phyloP scores from a whole-genome alignment of 2,113 vertebrate genomes.

The Formicarius rufipectus region DNA sequence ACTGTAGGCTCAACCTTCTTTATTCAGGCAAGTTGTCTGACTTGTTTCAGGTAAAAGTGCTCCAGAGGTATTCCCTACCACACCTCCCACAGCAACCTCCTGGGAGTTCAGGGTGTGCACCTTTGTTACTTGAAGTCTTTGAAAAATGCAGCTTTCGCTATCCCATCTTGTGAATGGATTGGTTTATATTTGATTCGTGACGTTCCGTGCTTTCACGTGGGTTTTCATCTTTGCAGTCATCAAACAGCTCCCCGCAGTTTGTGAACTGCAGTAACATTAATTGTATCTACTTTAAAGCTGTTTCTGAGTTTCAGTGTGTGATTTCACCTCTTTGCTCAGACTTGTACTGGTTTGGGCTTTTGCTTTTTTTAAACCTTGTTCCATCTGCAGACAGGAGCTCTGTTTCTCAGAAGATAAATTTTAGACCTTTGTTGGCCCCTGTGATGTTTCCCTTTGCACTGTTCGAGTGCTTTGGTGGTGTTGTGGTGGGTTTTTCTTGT shows the following conservation, averaged over 20 bases:
- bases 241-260: not conserved
- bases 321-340: not conserved
- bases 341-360: not conserved
- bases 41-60: not conserved
- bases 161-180: not conserved
- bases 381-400: not conserved
- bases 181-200: not conserved
- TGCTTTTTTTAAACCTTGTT: not conserved
- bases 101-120: not conserved
- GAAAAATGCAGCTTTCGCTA: not conserved
- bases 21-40: not conserved
- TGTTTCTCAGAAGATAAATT: not conserved
- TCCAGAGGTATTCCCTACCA: not conserved
- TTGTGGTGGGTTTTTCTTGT: not conserved
- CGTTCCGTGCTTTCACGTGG: not conserved
- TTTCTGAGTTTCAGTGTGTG: not conserved
- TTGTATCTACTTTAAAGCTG: not conserved
- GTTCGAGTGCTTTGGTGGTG: not conserved
- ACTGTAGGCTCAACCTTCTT: not conserved
- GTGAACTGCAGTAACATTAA: not conserved
- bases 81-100: fast-evolving
- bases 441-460: not conserved
- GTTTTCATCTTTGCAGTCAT: not conserved
- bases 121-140: not conserved
- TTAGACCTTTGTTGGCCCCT: not conserved